Evolutionary conservation across 92 coral and sea anemone genomes (phyloP).

Genomic region (Porites cylindrica): DNA sequence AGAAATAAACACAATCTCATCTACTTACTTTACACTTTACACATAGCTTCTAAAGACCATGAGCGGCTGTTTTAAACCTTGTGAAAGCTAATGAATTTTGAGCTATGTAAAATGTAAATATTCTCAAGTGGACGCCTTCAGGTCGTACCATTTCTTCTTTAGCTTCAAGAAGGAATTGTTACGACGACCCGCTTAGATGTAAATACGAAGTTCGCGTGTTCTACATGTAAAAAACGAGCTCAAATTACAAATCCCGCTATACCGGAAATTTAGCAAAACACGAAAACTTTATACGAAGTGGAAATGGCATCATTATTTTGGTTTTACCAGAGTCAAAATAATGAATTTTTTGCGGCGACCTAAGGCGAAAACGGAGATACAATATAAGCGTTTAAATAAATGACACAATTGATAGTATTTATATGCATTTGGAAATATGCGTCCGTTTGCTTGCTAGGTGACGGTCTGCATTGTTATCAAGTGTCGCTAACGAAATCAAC

Average conservation of each 20-base stretch:
- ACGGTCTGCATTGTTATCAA: neutral
- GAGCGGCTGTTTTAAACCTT: neutral
- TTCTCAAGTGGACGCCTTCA: conserved; percentile 8
- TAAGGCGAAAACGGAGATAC: conserved; percentile 17
- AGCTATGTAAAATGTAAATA: conserved; percentile 31
- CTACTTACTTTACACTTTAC: no score
- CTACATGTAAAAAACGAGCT: neutral
- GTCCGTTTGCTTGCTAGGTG: conserved; percentile 1
- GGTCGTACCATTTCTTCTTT: conserved; percentile 7
- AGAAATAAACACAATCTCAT: neutral
- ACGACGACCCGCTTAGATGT: conserved; percentile 21
- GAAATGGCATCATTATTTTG: neutral
- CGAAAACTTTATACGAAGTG: neutral
- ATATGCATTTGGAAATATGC: neutral
- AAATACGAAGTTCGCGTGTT: conserved; percentile 32
- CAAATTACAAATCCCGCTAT: conserved; percentile 20
- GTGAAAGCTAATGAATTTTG: conserved; percentile 7
- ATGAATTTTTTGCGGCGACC: conserved; percentile 3
- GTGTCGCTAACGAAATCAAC: neutral
- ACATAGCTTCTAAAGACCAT: neutral
- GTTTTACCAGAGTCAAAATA: conserved; percentile 22
- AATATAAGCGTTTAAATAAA: conserved; percentile 11
- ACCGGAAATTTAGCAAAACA: neutral
- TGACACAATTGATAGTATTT: neutral
- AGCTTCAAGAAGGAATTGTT: conserved; percentile 15